Evolutionary conservation across 2,113 vertebrate genomes (phyloP), one percentile per base, ranked within the genome.

Genomic region (Periophthalmodon schlosseri): DNA sequence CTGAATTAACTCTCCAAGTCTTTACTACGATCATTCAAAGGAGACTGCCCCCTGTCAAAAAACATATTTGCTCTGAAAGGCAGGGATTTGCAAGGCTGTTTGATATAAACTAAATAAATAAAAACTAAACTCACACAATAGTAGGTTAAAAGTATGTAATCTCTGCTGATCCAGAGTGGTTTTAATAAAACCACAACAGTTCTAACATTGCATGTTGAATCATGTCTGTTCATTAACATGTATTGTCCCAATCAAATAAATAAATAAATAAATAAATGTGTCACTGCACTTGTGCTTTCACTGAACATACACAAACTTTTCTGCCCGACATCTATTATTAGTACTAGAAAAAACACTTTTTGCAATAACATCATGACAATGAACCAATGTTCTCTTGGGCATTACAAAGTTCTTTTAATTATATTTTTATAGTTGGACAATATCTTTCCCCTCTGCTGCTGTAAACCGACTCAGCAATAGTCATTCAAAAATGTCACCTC

Each of bases 1-100:
- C 8, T 58, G 24, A 75, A 60, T 23, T 33, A 80, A 84, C 84
- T 73, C 72, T 50, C 21, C 15, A 80, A 71, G 67, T 70, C 11
- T 28, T 50, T 20, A 5, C 64, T 33, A 28, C 70, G 69, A 83
- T 77, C 71, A 75, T 68, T 36, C 9, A 75, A 77, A 77, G 47
- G 5, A 67, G 52, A 79, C 20, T 68, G 50, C 20, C 66, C 47
- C 63, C 36, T 72, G 33, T 60, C 46, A 71, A 68, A 49, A 39
- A 56, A 64, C 14, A 24, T 58, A 69, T 64, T 16, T 33, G n/a
- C 56, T 58, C n/a, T 23, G 34, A 65, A 63, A 46, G 49, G n/a
- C 33, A 47, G 71, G 71, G 12, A 58, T 70, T 80, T 56, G 57
- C 75, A 28, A 60, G 24, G 8, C 34, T 39, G 63, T 64, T 64